Percentiles rank a stretch among this genome's conserved stretches.
These are phyloP conservation scores for Whitmania pigra DNA, from an alignment of 1,140 invertebrate species.

Conservation along the genomic window DNA sequence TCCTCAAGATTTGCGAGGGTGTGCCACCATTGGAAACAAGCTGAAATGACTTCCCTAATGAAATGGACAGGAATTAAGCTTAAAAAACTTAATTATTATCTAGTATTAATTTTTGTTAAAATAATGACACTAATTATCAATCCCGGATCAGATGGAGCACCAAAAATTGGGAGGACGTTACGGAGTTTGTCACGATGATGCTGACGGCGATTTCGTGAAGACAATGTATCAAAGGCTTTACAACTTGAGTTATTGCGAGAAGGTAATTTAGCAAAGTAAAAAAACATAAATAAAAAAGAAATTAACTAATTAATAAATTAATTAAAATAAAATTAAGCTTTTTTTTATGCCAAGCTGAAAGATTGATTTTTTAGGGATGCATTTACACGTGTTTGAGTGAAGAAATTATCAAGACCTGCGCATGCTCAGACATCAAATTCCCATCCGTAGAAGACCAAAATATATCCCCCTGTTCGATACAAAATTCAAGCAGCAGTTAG, in stretches of 20 bases:
- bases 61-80: neutral
- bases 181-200: constrained; percentile 9
- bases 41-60: too few relatives aligned
- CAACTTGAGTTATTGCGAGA: constrained; percentile 14
- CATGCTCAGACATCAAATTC: constrained; percentile 4
- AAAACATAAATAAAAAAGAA: too few relatives aligned
- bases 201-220: neutral
- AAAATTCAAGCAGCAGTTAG: too few relatives aligned
- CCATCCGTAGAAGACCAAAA: neutral
- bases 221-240: constrained; percentile 20
- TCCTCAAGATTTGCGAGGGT: too few relatives aligned
- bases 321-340: neutral
- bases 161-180: neutral
- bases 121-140: neutral
- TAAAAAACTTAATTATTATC: neutral
- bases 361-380: neutral
- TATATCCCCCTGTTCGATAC: neutral
- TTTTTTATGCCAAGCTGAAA: neutral
- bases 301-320: neutral
- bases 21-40: too few relatives aligned
- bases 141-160: neutral
- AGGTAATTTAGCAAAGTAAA: neutral
- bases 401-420: neutral
- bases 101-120: neutral
- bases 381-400: constrained; percentile 7